A percentile compares a stretch with the other conserved stretches of the same genome.
Evolutionary conservation across 2,113 vertebrate species (phyloP).

Genomic region (Catharus minimus): DNA sequence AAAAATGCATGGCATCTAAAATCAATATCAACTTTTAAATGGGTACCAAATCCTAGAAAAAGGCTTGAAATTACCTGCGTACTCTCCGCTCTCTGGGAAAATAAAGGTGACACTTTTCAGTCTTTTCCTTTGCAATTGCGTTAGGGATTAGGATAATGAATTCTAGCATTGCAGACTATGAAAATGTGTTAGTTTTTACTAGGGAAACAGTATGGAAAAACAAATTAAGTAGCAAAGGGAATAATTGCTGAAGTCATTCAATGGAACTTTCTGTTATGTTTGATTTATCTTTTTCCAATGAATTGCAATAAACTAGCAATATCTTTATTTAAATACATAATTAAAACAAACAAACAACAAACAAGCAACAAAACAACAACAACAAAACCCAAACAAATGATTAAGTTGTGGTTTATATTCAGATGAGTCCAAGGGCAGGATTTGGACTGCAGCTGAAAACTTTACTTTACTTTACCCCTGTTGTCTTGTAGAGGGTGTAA

Average conservation of each 20-base stretch:
- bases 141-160: constrained; percentile 26
- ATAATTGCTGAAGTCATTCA: neutral
- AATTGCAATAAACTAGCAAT: neutral
- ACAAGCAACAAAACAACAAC: neutral
- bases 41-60: neutral
- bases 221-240: neutral
- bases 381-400: rapidly evolving
- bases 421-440: neutral
- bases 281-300: neutral
- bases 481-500: neutral
- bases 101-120: neutral
- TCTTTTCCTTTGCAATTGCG: neutral
- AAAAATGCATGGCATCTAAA: neutral
- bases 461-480: neutral
- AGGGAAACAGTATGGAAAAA: neutral
- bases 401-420: neutral
- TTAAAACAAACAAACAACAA: neutral
- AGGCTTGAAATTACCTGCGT: neutral
- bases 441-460: neutral
- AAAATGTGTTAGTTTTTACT: neutral
- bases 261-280: neutral
- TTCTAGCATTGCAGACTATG: neutral
- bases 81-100: neutral
- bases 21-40: neutral
- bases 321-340: neutral